Evolutionary conservation across 2,113 vertebrate genomes (phyloP), one percentile per base, ranked within the genome.

Genomic region (Zosterops hypoxanthus): DNA sequence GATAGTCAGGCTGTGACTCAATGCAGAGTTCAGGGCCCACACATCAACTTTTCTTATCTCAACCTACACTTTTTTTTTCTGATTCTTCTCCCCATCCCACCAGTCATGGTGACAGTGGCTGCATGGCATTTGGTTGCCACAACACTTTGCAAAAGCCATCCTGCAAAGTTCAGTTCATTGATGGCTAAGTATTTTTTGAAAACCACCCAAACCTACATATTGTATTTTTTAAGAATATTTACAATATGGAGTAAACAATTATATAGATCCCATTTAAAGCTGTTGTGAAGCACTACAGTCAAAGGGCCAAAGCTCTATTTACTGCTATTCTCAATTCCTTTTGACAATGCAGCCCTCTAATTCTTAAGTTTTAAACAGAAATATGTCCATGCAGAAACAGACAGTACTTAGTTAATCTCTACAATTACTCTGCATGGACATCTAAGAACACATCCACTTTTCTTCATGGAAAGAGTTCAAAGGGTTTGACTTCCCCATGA

Each of bases 21-120:
- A 7, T 1, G 1, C 20, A 29, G 69, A 3, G 2, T 4, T 9
- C 1, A 3, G 23, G 15, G 41, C 23, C 21, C 12, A 11, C 41
- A 17, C 19, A 77, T 57, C n/a, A 84, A 3, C 28, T 28, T 34
- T 8, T 52, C 46, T 53, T n/a, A 66, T 14, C 46, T 33, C 52
- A 52, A n/a, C 8, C 18, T 19, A 5, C 7, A 6, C 1, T 21
- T 66, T 11, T 29, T 42, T 31, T 36, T 17, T 3, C 23, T 46
- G 33, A 12, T 82, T 68, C 46, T 39, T 23, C 39, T 88, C 53
- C 44, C 46, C 29, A 29, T 24, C 13, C 33, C 19, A 73, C 21
- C 36, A 52, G 10, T 2, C 8, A 16, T 26, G 15, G 36, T 28
- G 19, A 28, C 46, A 65, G 31, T 28, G 36, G 10, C 42, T 36